Evolutionary conservation across 1,140 invertebrate genomes (phyloP).

Genomic region (Diorhabda elongata): DNA sequence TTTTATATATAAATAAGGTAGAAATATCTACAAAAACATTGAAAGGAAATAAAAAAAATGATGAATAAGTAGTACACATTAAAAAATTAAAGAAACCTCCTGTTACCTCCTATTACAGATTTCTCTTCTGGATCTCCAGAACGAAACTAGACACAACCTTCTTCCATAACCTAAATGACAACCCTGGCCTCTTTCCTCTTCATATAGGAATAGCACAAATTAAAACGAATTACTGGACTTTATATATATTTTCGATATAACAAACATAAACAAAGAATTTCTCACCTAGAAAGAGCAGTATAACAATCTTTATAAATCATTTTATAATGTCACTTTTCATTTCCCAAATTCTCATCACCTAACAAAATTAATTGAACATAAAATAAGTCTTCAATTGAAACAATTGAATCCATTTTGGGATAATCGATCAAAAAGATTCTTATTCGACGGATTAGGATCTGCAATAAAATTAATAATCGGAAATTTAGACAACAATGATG

Average conservation of each 20-base stretch:
- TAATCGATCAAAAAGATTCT: slow-evolving; percentile 8
- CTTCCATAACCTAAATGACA: slow-evolving; percentile 19
- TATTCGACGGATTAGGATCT: slow-evolving; percentile 22
- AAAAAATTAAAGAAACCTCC: slow-evolving; percentile 10
- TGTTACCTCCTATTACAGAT: neutral
- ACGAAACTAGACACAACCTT: neutral
- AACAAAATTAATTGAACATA: neutral
- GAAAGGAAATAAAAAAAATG: neutral
- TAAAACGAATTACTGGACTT: slow-evolving; percentile 20
- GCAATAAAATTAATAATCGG: slow-evolving; percentile 23
- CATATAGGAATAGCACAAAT: slow-evolving; percentile 22
- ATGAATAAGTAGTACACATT: slow-evolving; percentile 10
- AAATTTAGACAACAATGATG: slow-evolving; percentile 24
- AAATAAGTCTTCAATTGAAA: slow-evolving; percentile 9
- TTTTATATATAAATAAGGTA: slow-evolving; percentile 13
- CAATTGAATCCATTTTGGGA: slow-evolving; percentile 7
- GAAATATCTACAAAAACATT: slow-evolving; percentile 8
- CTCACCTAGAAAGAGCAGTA: slow-evolving; percentile 12
- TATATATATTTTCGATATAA: slow-evolving; percentile 21
- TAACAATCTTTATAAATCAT: slow-evolving; percentile 14
- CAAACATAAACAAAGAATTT: slow-evolving; percentile 7
- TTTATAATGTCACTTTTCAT: neutral
- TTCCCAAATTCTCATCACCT: neutral
- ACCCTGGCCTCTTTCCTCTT: slow-evolving; percentile 25
- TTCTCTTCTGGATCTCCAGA: neutral